Conservation (phyloP, 1,140 invertebrate species). For the Schmidtea mediterranea region DNA sequence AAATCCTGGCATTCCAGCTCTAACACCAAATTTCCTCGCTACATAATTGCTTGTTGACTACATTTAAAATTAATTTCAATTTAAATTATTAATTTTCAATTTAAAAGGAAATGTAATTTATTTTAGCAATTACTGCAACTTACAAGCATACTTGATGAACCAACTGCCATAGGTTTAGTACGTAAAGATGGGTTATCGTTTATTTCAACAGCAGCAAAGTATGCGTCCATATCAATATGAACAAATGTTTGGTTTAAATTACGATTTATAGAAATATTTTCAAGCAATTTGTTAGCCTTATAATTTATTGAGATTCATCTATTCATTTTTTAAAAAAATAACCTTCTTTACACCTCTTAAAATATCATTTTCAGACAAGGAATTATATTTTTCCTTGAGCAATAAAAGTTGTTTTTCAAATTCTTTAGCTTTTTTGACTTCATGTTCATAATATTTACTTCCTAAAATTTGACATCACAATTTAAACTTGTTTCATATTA, state of each 20-base stretch:
- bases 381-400: constrained; percentile 15
- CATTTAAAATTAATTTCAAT: too few species aligned
- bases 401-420: constrained; percentile 24
- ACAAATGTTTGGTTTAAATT: constrained; percentile 32
- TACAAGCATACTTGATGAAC: constrained; percentile 34
- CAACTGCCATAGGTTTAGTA: constrained; percentile 39
- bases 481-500: background rate
- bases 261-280: constrained; percentile 18
- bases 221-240: constrained; percentile 41
- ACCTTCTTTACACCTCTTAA: constrained; percentile 20
- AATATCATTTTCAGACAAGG: constrained; percentile 21
- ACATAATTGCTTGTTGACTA: constrained; percentile 40
- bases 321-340: constrained; percentile 1
- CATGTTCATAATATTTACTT: constrained; percentile 33
- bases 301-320: constrained; percentile 1
- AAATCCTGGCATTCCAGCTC: constrained; percentile 44
- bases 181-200: constrained; percentile 32
- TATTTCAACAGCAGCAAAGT: constrained; percentile 41
- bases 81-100: too few species aligned
- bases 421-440: constrained; percentile 26
- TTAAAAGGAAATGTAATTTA: too few species aligned
- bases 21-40: constrained; percentile 36
- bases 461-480: constrained; percentile 14
- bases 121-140: constrained; percentile 8
- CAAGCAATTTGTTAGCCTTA: constrained; percentile 25